Base-by-base conservation (phyloP, 2,113 vertebrate genomes). In the Chloroceryle aenea region DNA sequence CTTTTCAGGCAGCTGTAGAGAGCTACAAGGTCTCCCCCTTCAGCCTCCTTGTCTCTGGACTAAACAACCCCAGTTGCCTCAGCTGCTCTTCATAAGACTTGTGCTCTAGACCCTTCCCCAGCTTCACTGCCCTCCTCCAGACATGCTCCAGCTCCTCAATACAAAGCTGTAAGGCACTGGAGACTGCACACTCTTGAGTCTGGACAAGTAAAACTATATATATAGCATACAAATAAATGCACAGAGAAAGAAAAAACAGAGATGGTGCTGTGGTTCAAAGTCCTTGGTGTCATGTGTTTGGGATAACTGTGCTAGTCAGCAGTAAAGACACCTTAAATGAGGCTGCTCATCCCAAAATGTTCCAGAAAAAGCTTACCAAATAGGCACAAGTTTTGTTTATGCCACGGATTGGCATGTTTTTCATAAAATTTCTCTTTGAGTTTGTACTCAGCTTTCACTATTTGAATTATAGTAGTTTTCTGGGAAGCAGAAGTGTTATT, bases 401-500 rank as follows among this genome's bases (percentile, higher is more conserved):
- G 3, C 14, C 64, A 45, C 19, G 56, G 77, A 79, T 6, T 19
- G 53, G 69, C 78, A 75, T 38, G 50, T 93, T 90, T 90, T 84
- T 90, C 64, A 50, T 62, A 56, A 80, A 84, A 68, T 36, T 81
- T 74, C 38, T 93, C 34, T 63, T 67, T 64, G 80, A 72, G 76
- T 64, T 71, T 74, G 85, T 63, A 78, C 85, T 93, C 68, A 84
- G 90, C 56, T 90, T 92, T 93, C 56, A 26, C 32, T 84, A 64
- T 85, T 75, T 81, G 86, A 96, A 86, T 88, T 93, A 89, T 25
- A 74, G 73, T 68, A 56, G 76, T 81, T 91, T 88, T 81, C 85
- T 85, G 87, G 78, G 74, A 95, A 75, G 82, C 26, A 90, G 36
- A 94, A 88, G 56, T 53, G 67, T 56, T 89, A 69, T 3, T 94